These are phyloP conservation scores for Helicoverpa zea DNA, from an alignment of 1,140 invertebrate genomes.

Conservation along the genomic window DNA sequence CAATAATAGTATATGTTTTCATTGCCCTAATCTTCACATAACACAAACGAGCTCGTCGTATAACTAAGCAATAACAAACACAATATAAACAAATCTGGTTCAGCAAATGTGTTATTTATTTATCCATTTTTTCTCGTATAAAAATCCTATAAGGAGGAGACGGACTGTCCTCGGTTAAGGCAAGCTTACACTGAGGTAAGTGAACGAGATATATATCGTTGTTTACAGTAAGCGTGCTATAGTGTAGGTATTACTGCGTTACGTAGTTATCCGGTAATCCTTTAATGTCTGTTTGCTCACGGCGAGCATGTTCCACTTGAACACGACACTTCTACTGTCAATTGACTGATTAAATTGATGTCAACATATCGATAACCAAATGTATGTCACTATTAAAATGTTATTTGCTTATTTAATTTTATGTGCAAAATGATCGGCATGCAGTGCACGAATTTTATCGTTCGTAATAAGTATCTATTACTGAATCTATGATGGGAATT, in stretches of 20 bases:
- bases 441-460: too few species aligned
- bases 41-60: slow-evolving; percentile 63
- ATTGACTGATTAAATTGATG: slow-evolving; percentile 60
- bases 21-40: slow-evolving; percentile 76
- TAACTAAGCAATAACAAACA: slow-evolving; percentile 65
- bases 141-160: slow-evolving; percentile 14
- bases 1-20: slow-evolving; percentile 76
- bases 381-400: neutral
- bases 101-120: slow-evolving; percentile 70
- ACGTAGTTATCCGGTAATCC: slow-evolving; percentile 61
- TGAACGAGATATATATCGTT: slow-evolving; percentile 31
- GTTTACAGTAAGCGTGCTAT: slow-evolving; percentile 33
- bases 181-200: slow-evolving; percentile 39
- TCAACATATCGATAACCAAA: slow-evolving; percentile 31
- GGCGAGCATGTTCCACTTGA: slow-evolving; percentile 54
- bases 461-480: too few species aligned
- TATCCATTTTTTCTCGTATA: slow-evolving; percentile 65
- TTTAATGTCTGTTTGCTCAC: slow-evolving; percentile 62
- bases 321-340: slow-evolving; percentile 52
- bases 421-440: too few species aligned
- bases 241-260: slow-evolving; percentile 39
- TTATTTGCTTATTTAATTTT: too few species aligned
- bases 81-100: slow-evolving; percentile 75
- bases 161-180: slow-evolving; percentile 20
- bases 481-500: too few species aligned